Conservation (phyloP, 2,888 invertebrate species). For the Drosophila aldrichi region DNA sequence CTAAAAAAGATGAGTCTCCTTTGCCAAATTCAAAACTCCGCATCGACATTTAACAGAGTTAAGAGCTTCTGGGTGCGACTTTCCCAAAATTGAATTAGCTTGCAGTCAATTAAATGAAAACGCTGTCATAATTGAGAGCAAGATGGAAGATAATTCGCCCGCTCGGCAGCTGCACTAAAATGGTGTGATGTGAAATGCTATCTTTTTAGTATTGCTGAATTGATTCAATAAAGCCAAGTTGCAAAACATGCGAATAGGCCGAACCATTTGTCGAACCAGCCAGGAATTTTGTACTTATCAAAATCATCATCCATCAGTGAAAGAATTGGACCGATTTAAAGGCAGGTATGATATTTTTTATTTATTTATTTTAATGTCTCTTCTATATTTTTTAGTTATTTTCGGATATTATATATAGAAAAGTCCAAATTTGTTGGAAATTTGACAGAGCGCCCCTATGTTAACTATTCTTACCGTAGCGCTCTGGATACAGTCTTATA, state of each 20-base stretch:
- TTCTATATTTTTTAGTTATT: too few relatives aligned
- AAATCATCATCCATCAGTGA: too few relatives aligned
- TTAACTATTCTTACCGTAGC: not conserved
- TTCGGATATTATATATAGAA: too few relatives aligned
- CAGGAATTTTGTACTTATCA: too few relatives aligned
- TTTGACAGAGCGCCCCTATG: too few relatives aligned
- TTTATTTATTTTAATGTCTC: too few relatives aligned
- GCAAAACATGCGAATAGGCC: too few relatives aligned
- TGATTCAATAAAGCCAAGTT: not conserved
- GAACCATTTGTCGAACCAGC: too few relatives aligned
- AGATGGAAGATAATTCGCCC: conserved; percentile 37
- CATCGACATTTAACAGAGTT: conserved; percentile 17
- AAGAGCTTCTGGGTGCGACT: conserved; percentile 38
- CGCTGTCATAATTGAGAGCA: conserved; percentile 71
- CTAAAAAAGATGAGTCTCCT: conserved; percentile 4
- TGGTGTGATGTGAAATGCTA: not conserved
- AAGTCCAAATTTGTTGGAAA: too few relatives aligned
- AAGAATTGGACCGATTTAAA: too few relatives aligned
- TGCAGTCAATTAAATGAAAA: conserved; percentile 78
- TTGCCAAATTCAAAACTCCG: conserved; percentile 7
- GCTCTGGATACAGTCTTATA: not conserved
- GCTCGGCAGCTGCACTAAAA: conserved; percentile 1
- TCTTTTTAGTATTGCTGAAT: not conserved
- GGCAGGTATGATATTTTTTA: too few relatives aligned
- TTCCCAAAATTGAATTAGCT: conserved; percentile 68